Evolutionary conservation across 2,797 vertebrate genomes (phyloP), one percentile per base, ranked within the genome.

Genomic region (Allobates femoralis): DNA sequence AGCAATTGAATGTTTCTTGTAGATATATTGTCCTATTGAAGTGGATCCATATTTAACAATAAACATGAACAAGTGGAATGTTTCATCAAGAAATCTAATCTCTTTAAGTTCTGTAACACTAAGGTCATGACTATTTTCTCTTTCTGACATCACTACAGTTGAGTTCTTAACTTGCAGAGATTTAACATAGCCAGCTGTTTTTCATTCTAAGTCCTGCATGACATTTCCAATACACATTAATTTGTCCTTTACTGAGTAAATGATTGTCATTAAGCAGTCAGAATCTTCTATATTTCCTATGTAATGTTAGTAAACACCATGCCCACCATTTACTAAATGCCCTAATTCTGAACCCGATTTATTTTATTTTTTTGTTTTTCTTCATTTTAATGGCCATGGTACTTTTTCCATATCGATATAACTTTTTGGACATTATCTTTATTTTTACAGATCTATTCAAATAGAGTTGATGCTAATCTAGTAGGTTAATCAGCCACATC

Each of bases 11-110:
- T 92, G 90, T 92, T 85, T 5, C 0, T 87, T 87, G 74, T 87
- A 34, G 82, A 64, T 86, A 85, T 67, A 84, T 89, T 81, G 58
- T 16, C 75, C 79, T 86, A 88, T 87, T 71, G 50, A 87, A 89
- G 90, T 85, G 86, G 90, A 85, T 30, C 37, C 80, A 83, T 90
- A 89, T 88, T 91, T 83, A 81, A 89, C 91, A 90, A 90, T 85
- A 79, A 76, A 62, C 78, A 92, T 84, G 86, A 90, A 69, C 91
- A 91, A 92, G 90, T 91, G 89, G 89, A 90, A 86, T 74, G 89
- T 91, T 90, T 92, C 90, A 93, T 92, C 91, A 92, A 81, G 85
- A 66, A 58, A 88, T 85, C 50, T 88, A 81, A 81, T 60, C 56
- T 85, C 26, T 71, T 85, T 84, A 32, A n/a, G 55, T 30, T 71